Evolutionary conservation across 1,140 invertebrate species (phyloP).

Genomic region (Luehdorfia chinensis): DNA sequence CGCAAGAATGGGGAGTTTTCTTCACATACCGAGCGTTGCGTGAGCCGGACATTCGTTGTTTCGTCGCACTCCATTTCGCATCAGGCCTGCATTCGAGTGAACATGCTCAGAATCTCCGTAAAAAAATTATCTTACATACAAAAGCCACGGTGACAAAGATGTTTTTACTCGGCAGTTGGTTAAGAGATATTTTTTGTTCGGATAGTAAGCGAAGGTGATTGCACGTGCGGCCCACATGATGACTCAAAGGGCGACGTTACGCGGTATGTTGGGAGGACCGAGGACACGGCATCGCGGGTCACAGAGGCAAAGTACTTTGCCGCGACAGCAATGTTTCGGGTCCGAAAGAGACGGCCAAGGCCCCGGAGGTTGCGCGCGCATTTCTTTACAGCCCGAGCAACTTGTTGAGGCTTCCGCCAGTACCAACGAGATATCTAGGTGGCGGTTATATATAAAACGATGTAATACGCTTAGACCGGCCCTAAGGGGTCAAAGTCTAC

Average conservation of each 20-base stretch:
- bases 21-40: constrained; percentile 61
- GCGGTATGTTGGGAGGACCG: constrained; percentile 5
- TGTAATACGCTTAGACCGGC: neutral
- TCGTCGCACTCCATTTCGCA: constrained; percentile 59
- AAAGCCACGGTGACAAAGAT: too few species aligned
- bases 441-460: neutral
- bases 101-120: too few species aligned
- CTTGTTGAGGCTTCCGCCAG: neutral
- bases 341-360: constrained; percentile 3
- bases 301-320: too few species aligned
- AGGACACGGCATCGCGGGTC: too few species aligned
- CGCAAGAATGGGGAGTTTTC: constrained; percentile 47
- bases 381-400: constrained; percentile 18
- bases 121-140: neutral
- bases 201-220: neutral
- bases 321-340: too few species aligned
- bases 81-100: too few species aligned
- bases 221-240: neutral
- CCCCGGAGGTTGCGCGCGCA: constrained; percentile 38
- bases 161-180: neutral
- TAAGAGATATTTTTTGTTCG: neutral
- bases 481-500: too few species aligned
- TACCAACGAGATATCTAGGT: constrained; percentile 2
- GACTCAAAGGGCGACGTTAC: constrained; percentile 1
- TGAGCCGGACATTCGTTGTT: too few species aligned